Evolutionary conservation across 2,113 vertebrate species (phyloP).

Genomic region (Cyanistes caeruleus): DNA sequence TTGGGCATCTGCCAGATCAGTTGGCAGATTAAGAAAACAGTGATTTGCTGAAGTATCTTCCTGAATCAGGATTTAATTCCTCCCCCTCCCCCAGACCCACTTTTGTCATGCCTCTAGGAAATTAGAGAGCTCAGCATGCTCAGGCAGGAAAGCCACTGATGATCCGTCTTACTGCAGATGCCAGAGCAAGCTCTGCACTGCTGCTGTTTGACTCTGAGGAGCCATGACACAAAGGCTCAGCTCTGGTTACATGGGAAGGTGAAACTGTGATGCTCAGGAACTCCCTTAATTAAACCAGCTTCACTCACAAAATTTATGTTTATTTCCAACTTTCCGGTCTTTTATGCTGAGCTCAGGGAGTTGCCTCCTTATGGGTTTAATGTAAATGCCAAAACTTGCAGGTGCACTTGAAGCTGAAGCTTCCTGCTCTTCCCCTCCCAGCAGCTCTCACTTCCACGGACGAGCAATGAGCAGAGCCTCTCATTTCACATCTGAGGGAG

Average conservation of each 20-base stretch:
- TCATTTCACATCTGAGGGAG: not conserved
- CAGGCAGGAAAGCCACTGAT: not conserved
- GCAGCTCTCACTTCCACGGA: not conserved
- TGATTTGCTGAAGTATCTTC: not conserved
- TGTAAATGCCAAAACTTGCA: not conserved
- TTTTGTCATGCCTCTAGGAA: not conserved
- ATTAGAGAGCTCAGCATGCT: not conserved
- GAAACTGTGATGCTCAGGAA: not conserved
- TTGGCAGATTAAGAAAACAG: not conserved
- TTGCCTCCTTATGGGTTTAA: not conserved
- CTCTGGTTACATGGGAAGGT: not conserved
- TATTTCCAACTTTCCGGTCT: not conserved
- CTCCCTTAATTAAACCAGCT: not conserved
- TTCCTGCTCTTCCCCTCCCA: not conserved
- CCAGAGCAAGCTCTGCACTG: not conserved
- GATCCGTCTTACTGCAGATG: fast-evolving
- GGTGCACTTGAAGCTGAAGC: not conserved
- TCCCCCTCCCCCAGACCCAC: not conserved
- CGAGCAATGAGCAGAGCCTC: not conserved
- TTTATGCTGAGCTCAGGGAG: not conserved
- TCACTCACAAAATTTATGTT: not conserved
- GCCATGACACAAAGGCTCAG: fast-evolving
- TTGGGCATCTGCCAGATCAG: not conserved
- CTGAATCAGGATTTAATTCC: not conserved
- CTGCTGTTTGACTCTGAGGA: not conserved